phyloP scores from a whole-genome alignment of 2,888 invertebrate genomes.

The Ceriagrion tenellum region DNA sequence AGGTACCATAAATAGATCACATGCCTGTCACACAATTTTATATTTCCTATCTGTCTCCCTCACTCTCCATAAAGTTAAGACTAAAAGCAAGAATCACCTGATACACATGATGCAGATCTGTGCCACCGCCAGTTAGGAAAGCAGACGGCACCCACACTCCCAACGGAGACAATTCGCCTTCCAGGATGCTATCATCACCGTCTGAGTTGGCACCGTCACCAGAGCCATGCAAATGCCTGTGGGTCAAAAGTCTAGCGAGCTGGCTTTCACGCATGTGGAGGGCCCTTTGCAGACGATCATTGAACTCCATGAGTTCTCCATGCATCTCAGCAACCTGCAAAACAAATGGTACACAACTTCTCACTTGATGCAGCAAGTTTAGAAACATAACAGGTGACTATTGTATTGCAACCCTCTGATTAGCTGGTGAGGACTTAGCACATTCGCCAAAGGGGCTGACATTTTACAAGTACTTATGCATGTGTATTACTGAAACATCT shows the following conservation, averaged over 20 bases:
- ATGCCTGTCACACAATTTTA: too few species aligned
- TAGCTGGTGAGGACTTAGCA: too few species aligned
- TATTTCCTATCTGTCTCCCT: too few species aligned
- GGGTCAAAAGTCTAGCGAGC: slow-evolving; percentile 77
- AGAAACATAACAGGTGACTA: background rate
- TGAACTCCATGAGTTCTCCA: slow-evolving; percentile 95
- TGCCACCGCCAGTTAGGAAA: slow-evolving; percentile 86
- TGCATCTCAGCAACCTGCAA: slow-evolving; percentile 94
- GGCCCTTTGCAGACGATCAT: slow-evolving; percentile 88
- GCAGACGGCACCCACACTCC: slow-evolving; percentile 94
- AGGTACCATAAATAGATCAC: too few species aligned
- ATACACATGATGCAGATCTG: slow-evolving; percentile 92
- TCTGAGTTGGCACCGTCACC: slow-evolving; percentile 75
- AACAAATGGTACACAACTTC: slow-evolving; percentile 7
- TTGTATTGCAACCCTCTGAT: too few species aligned
- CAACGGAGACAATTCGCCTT: slow-evolving; percentile 77
- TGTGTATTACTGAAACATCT: too few species aligned
- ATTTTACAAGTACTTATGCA: too few species aligned
- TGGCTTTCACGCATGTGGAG: slow-evolving; percentile 82
- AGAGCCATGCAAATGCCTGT: slow-evolving; percentile 84
- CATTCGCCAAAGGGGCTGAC: too few species aligned
- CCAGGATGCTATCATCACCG: slow-evolving; percentile 70
- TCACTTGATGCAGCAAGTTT: background rate
- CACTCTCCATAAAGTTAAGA: too few species aligned
- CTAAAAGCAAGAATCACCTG: slow-evolving; percentile 81